phyloP scores from a whole-genome alignment of 2,113 vertebrate genomes.

The Rhinopomastus cyanomelas region DNA sequence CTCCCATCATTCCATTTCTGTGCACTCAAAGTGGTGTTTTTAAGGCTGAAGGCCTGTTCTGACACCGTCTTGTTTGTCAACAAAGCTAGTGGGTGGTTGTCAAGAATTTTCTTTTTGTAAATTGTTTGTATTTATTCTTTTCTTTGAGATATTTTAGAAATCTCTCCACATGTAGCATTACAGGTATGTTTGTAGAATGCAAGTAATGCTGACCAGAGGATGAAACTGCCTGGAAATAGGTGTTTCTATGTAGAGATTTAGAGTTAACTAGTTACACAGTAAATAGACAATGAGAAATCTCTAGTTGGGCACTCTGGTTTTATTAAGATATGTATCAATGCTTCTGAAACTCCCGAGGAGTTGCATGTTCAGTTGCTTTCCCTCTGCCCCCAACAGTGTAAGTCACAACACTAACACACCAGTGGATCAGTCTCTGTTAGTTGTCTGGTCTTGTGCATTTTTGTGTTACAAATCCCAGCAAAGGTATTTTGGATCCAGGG shows the following conservation, averaged over 20 bases:
- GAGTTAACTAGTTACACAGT: neutral
- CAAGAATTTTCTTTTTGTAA: neutral
- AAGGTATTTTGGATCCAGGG: neutral
- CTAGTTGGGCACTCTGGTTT: neutral
- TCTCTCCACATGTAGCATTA: neutral
- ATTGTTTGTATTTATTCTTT: neutral
- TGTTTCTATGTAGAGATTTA: neutral
- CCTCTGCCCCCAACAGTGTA: neutral
- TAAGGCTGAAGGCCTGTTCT: neutral
- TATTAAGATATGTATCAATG: neutral
- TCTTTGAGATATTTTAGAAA: neutral
- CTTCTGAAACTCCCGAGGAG: neutral
- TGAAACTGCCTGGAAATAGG: neutral
- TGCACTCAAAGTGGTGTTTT: neutral
- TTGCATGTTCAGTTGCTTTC: neutral
- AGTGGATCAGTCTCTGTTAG: neutral
- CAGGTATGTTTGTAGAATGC: neutral
- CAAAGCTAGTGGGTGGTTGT: neutral
- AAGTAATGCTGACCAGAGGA: neutral
- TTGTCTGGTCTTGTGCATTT: neutral
- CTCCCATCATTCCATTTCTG: neutral
- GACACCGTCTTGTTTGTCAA: neutral
- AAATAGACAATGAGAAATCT: neutral
- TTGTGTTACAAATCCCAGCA: neutral
- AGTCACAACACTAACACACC: neutral